A percentile compares a stretch with the other conserved stretches of the same genome.
Conservation (phyloP, 2,888 invertebrate species). For the Syrista parreyssii region DNA sequence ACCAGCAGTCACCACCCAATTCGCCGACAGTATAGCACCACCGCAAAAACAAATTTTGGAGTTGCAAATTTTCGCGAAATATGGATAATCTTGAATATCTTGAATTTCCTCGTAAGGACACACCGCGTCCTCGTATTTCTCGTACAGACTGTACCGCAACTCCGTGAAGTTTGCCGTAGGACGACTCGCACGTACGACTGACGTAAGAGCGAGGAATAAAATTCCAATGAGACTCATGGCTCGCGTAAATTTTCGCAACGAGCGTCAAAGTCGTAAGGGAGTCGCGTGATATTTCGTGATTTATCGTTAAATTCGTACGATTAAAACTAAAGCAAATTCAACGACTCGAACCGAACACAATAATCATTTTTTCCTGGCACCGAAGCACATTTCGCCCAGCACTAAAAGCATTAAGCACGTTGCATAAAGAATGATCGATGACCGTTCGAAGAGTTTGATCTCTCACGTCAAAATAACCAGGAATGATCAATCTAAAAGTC, state of each 20-base stretch:
- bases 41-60: neutral
- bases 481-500: neutral
- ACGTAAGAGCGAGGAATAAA: neutral
- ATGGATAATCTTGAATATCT: neutral
- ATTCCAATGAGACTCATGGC: neutral
- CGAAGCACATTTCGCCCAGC: neutral
- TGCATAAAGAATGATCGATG: neutral
- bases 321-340: neutral
- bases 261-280: neutral
- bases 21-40: neutral
- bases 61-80: neutral
- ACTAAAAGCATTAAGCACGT: neutral
- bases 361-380: neutral
- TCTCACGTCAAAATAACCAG: neutral
- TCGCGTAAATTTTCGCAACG: neutral
- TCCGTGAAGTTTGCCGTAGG: neutral
- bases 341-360: neutral
- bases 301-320: neutral
- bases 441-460: neutral
- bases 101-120: neutral
- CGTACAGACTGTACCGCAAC: neutral
- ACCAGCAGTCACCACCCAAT: neutral
- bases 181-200: neutral
- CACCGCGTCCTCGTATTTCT: neutral
- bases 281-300: neutral